A percentile compares a stretch with the other conserved stretches of the same genome.
Conservation (phyloP, 1,140 invertebrate species). For the Nebria ingens region DNA sequence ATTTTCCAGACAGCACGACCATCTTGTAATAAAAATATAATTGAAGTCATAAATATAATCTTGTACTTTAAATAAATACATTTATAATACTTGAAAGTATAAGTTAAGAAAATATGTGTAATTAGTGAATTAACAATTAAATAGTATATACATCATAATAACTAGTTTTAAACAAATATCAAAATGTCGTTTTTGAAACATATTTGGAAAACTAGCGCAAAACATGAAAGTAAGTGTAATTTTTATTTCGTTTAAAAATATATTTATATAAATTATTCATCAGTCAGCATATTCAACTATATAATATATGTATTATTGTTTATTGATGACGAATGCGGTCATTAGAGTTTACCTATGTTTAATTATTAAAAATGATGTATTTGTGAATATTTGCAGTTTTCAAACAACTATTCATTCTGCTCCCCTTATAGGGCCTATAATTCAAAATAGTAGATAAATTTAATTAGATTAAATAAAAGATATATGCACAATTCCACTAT, state of each 20-base stretch:
- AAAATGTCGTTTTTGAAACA: slow-evolving; percentile 49
- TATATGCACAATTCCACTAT: no score
- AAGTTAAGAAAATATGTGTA: no score
- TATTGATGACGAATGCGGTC: slow-evolving; percentile 18
- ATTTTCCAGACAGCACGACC: no score
- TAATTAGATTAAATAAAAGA: no score
- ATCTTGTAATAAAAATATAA: no score
- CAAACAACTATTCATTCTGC: slow-evolving; percentile 29
- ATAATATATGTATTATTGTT: slow-evolving; percentile 5
- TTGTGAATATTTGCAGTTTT: no score
- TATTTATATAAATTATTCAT: slow-evolving; percentile 3
- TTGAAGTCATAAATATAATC: no score
- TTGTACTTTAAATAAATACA: no score
- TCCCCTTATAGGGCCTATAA: slow-evolving; percentile 31
- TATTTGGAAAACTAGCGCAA: slow-evolving; percentile 54
- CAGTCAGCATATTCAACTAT: no score
- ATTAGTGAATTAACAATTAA: no score
- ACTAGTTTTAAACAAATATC: not conserved
- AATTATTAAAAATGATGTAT: no score
- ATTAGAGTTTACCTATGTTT: slow-evolving; percentile 30
- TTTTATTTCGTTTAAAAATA: slow-evolving; percentile 12
- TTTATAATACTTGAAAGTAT: no score
- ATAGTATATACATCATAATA: not conserved
- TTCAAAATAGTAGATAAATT: slow-evolving; percentile 19
- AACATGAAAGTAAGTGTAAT: slow-evolving; percentile 55